A percentile compares a stretch with the other conserved stretches of the same genome.
Conservation (phyloP, 2,113 vertebrate species). For the Pseudorhombus dupliciocellatus region DNA sequence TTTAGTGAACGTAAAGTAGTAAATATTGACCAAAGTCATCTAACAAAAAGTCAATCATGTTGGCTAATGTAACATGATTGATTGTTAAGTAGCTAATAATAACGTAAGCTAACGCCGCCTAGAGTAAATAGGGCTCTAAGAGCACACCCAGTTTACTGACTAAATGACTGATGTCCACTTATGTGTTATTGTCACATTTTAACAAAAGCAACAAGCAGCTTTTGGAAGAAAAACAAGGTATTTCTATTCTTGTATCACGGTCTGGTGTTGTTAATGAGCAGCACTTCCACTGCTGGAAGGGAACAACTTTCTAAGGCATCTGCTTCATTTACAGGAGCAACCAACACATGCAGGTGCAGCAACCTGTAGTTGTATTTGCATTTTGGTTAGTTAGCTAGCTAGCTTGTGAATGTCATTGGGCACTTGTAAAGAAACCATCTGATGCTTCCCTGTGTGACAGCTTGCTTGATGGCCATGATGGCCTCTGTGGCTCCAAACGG, state of each 20-base stretch:
- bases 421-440: constrained; percentile 32
- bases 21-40: too few relatives aligned
- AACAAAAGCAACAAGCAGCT: background rate
- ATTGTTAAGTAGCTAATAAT: too few relatives aligned
- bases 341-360: background rate
- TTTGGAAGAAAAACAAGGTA: background rate
- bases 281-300: constrained; percentile 1
- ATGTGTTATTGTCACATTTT: background rate
- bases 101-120: too few relatives aligned
- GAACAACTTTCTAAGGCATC: constrained; percentile 34
- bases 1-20: too few relatives aligned
- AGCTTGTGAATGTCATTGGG: constrained; percentile 25
- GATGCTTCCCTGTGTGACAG: background rate
- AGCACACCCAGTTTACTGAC: too few relatives aligned
- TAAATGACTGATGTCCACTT: too few relatives aligned
- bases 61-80: too few relatives aligned
- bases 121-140: too few relatives aligned
- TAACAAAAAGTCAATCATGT: too few relatives aligned
- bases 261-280: background rate
- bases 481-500: background rate
- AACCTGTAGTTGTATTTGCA: constrained; percentile 15
- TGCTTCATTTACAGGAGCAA: constrained; percentile 10
- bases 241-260: background rate
- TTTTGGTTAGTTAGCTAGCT: constrained; percentile 51
- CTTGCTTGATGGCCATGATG: background rate